phyloP scores from a whole-genome alignment of 2,888 invertebrate species.

The Macropis europaea region DNA sequence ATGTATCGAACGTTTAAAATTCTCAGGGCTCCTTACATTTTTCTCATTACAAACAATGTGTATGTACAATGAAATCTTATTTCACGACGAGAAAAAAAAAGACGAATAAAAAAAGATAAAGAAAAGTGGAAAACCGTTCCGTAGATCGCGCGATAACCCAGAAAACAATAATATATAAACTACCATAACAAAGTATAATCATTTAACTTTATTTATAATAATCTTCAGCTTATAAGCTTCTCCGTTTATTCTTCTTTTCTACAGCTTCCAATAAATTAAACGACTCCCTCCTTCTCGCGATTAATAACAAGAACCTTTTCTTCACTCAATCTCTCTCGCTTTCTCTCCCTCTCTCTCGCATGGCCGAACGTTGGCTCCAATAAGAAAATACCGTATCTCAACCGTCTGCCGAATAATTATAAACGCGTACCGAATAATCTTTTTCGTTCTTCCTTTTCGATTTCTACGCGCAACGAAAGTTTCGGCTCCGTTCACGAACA shows the following conservation, averaged over 20 bases:
- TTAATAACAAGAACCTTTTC: constrained; percentile 31
- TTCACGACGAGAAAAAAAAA: background rate
- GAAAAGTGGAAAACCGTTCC: background rate
- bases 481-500: constrained; percentile 2
- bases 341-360: constrained; percentile 1
- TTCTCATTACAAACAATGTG: constrained; percentile 18
- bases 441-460: background rate
- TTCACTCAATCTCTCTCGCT: background rate
- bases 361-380: constrained; percentile 39
- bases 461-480: background rate
- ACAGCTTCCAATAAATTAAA: constrained; percentile 54
- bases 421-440: background rate
- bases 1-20: constrained; percentile 24
- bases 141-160: background rate
- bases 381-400: constrained; percentile 44
- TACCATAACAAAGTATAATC: constrained; percentile 57
- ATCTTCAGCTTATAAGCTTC: constrained; percentile 49
- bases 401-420: constrained; percentile 23
- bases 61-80: constrained; percentile 13
- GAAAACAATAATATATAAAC: constrained; percentile 47
- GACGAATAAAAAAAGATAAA: background rate
- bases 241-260: constrained; percentile 15
- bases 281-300: constrained; percentile 28
- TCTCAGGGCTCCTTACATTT: constrained; percentile 44
- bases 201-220: constrained; percentile 58